Evolutionary conservation across 2,113 vertebrate species (phyloP).

Genomic region (Tichodroma muraria): DNA sequence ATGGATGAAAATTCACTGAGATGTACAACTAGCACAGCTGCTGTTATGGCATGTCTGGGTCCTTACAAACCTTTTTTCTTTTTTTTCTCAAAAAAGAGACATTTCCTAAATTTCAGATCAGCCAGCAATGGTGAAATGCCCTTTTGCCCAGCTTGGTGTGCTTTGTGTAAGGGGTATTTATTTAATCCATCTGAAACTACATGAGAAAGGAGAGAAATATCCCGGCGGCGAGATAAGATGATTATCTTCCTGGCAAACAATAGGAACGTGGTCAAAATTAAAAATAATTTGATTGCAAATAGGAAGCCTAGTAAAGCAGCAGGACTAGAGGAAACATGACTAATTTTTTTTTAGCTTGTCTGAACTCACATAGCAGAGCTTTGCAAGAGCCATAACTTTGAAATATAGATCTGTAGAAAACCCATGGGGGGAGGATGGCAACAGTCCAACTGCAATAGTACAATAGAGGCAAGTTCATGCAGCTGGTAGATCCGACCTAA

Average conservation of each 20-base stretch:
- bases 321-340: slow-evolving; percentile 58
- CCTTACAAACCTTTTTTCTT: neutral
- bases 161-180: slow-evolving; percentile 46
- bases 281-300: slow-evolving; percentile 68
- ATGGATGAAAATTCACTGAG: neutral
- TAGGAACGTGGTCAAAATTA: slow-evolving; percentile 54
- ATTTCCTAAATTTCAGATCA: slow-evolving; percentile 33
- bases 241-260: slow-evolving; percentile 65
- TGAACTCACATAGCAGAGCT: slow-evolving; percentile 28
- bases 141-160: slow-evolving; percentile 32
- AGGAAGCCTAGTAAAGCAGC: slow-evolving; percentile 62
- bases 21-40: neutral
- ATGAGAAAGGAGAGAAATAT: slow-evolving; percentile 57
- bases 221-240: slow-evolving; percentile 40
- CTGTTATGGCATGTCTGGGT: neutral
- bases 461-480: slow-evolving; percentile 32
- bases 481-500: neutral
- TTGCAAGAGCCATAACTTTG: slow-evolving; percentile 39
- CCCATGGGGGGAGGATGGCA: slow-evolving; percentile 36
- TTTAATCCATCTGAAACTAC: slow-evolving; percentile 53
- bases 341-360: slow-evolving; percentile 54
- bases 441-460: neutral
- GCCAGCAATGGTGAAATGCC: neutral
- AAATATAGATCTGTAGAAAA: slow-evolving; percentile 50
- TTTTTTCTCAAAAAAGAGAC: neutral